Conservation (phyloP, 2,797 vertebrate genomes). For the Leptodactylus fallax region DNA sequence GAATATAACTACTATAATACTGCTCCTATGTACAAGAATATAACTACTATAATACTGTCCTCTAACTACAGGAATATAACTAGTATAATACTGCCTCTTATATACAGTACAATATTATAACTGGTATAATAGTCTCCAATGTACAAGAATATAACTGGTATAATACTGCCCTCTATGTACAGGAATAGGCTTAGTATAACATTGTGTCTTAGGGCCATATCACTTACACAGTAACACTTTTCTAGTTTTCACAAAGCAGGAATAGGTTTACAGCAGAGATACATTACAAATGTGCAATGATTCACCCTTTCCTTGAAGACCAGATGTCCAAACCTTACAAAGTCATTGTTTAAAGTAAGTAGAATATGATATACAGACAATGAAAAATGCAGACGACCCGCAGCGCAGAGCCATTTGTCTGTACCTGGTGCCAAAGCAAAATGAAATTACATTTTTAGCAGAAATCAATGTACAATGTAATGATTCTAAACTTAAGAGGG, state of each 20-base stretch:
- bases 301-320: background rate
- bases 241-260: background rate
- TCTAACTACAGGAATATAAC: background rate
- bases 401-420: conserved; percentile 18
- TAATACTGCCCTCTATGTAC: background rate
- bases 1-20: conserved; percentile 7
- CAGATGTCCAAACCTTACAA: background rate
- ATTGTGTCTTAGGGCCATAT: background rate
- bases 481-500: conserved; percentile 30
- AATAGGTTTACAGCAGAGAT: background rate
- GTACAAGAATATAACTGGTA: background rate
- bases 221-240: background rate
- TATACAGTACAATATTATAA: background rate
- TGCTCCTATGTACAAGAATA: background rate
- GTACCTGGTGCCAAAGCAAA: background rate
- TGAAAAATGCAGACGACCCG: background rate
- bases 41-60: background rate
- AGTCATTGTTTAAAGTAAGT: conserved; percentile 21
- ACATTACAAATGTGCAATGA: background rate
- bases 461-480: conserved; percentile 42
- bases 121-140: too few species aligned
- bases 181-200: background rate
- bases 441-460: conserved; percentile 48
- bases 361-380: conserved; percentile 15
- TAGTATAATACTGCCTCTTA: background rate